These are phyloP conservation scores for Drosophila insularis DNA, from an alignment of 1,140 invertebrate genomes.

Conservation along the genomic window DNA sequence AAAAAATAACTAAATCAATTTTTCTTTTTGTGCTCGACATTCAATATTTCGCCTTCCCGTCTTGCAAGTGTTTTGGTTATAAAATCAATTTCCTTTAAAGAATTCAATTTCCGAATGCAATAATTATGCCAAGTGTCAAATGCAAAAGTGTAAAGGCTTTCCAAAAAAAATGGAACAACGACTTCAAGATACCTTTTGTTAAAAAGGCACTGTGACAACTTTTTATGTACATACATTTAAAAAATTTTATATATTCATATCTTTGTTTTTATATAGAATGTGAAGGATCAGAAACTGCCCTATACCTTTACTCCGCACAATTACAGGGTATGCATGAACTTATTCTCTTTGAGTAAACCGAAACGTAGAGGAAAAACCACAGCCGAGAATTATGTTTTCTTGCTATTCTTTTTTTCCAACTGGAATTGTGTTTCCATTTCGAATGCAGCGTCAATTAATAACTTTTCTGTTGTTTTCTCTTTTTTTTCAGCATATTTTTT, in stretches of 20 bases:
- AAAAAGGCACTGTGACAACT: too few species aligned
- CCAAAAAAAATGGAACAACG: neutral
- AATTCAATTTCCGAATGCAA: conserved; percentile 82
- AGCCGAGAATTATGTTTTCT: conserved; percentile 38
- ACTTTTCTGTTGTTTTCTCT: conserved; percentile 37
- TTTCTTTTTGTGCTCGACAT: neutral
- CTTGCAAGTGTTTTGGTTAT: conserved; percentile 51
- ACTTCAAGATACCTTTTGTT: neutral
- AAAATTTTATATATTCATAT: too few species aligned
- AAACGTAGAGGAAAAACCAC: conserved; percentile 2
- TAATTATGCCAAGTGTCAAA: conserved; percentile 80
- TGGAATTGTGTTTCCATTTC: neutral
- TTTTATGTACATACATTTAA: too few species aligned
- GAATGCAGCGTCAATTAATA: conserved; percentile 64
- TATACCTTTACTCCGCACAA: too few species aligned
- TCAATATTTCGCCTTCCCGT: neutral
- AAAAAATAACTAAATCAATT: neutral
- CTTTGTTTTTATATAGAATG: too few species aligned
- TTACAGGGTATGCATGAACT: too few species aligned
- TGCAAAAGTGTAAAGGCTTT: conserved; percentile 19
- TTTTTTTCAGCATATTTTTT: conserved; percentile 54
- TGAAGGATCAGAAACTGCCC: too few species aligned
- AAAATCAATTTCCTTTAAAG: conserved; percentile 77
- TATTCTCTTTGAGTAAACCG: too few species aligned
- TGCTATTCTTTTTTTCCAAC: neutral